Evolutionary conservation across 2,113 vertebrate species (phyloP).

Genomic region (Plectropomus leopardus): DNA sequence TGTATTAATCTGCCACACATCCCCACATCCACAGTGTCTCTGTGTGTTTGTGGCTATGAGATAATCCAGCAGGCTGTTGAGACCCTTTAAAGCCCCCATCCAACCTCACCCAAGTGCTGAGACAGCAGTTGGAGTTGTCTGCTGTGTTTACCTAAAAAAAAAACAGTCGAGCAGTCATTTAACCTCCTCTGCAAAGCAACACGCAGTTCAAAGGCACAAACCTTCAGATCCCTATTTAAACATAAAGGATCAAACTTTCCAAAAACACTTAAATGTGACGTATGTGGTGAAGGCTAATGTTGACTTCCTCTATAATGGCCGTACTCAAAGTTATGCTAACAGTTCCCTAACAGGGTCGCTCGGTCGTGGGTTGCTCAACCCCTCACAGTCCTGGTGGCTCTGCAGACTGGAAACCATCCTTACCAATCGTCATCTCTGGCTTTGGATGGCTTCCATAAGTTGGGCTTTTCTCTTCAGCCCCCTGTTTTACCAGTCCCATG

Average conservation of each 20-base stretch:
- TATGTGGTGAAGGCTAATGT: conserved; percentile 55
- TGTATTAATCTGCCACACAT: conserved; percentile 29
- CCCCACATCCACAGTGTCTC: conserved; percentile 8
- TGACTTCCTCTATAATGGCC: conserved; percentile 69
- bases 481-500: conserved; percentile 52
- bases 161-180: conserved; percentile 46
- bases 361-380: conserved; percentile 35
- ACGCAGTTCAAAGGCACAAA: conserved; percentile 54
- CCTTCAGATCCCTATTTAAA: conserved; percentile 55
- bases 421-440: conserved; percentile 37
- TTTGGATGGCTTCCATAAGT: conserved; percentile 24
- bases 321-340: conserved; percentile 67
- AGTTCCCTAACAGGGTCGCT: conserved; percentile 69
- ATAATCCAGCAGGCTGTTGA: conserved; percentile 42
- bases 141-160: conserved; percentile 64
- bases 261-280: conserved; percentile 74
- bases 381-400: conserved; percentile 40
- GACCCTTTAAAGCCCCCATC: conserved; percentile 18
- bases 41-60: conserved; percentile 41
- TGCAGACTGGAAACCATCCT: conserved; percentile 54
- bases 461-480: conserved; percentile 43
- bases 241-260: conserved; percentile 67
- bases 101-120: conserved; percentile 38
- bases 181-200: conserved; percentile 48
- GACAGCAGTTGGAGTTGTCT: conserved; percentile 53